A percentile compares a stretch with the other conserved stretches of the same genome.
phyloP scores from a whole-genome alignment of 2,888 invertebrate genomes.

The Sycophila texana region DNA sequence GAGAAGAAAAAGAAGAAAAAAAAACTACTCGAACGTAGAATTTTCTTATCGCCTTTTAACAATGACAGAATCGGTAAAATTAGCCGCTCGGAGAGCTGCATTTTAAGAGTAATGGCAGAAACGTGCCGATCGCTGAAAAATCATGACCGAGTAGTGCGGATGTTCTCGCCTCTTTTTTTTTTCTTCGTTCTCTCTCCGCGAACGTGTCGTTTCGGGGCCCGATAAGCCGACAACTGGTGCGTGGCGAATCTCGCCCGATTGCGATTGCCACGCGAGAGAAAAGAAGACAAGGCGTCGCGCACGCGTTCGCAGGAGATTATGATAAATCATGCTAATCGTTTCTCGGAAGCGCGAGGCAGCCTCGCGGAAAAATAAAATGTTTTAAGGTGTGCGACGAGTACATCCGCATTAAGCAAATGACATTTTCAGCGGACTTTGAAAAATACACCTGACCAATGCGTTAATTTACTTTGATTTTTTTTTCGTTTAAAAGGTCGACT shows the following conservation, averaged over 20 bases:
- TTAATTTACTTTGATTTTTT: neutral
- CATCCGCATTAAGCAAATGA: constrained; percentile 12
- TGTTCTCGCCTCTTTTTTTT: neutral
- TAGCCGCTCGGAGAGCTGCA: neutral
- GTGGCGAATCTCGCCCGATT: constrained; percentile 26
- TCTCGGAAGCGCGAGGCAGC: constrained; percentile 21
- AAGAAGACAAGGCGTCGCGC: constrained; percentile 1
- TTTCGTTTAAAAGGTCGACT: neutral
- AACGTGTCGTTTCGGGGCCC: constrained; percentile 19
- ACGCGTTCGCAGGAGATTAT: constrained; percentile 10
- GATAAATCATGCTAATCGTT: constrained; percentile 49
- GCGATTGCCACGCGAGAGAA: neutral
- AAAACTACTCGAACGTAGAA: neutral
- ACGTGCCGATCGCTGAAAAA: neutral
- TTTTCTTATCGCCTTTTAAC: neutral
- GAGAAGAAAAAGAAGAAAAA: no score
- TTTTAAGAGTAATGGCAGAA: neutral
- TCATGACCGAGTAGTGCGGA: neutral
- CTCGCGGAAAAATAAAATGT: neutral
- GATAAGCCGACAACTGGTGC: constrained; percentile 30
- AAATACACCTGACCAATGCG: neutral
- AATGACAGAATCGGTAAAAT: neutral
- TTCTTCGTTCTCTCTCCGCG: neutral
- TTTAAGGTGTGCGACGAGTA: neutral
- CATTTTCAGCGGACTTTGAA: constrained; percentile 23